Base-by-base conservation (phyloP, 2,797 vertebrate species). In the Periparus ater region DNA sequence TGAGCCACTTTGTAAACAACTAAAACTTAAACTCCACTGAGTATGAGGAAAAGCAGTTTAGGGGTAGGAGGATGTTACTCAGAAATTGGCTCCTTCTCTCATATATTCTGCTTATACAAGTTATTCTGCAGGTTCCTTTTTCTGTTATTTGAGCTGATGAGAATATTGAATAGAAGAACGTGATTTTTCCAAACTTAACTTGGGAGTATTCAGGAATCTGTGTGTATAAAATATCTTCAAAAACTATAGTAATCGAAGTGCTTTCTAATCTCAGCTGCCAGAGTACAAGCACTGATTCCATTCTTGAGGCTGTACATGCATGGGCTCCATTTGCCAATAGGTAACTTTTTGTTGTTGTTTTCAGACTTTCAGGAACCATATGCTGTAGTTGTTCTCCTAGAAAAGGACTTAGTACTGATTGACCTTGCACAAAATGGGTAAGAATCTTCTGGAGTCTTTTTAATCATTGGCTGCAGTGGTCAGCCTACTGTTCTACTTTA, bases 381-480 rank as follows among this genome's bases (percentile, higher is more conserved):
- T 77, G 99, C 99, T 96, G 99, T 99, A 93, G 99, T 99, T 76
- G 99, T 99, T 97, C 99, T 99, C 94, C 98, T 99, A 95, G 99
- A 99, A 98, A 99, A 99, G 98, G 99, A 99, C 98, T 98, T 99
- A 98, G 99, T 99, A 95, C 98, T 99, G 97, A 99, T 99, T 97
- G 99, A 99, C 97, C 99, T 99, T 98, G 99, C 99, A 98, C 99
- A 99, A 98, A 99, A 99, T 97, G 99, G 99, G 99, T 99, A 98
- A 98, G 98, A 97, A 78, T 68, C 32, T 54, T 87, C 7, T 72
- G 27, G 62, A 12, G 23, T 62, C 14, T 63, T 80, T 60, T 60
- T 73, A 84, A 60, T 34, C 45, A 7, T 8, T 86, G 40, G 3
- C 10, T 78, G 17, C 38, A 40, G 36, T 36, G 20, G 12, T 88